phyloP scores from a whole-genome alignment of 2,797 vertebrate species.

The Aythya fuligula region DNA sequence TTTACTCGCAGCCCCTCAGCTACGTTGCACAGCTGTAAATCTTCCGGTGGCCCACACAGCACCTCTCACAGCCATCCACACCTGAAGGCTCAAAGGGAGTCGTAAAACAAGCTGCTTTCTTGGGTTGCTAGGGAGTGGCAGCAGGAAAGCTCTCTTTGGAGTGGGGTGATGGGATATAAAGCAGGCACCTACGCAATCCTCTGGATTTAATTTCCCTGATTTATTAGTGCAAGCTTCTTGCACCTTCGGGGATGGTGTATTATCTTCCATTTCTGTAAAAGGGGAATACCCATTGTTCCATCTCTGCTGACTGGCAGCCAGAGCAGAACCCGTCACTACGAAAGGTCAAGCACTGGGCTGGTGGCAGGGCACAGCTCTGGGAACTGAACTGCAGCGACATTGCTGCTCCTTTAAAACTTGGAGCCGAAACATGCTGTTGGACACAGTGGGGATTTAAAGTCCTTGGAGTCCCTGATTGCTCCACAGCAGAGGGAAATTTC shows the following conservation, averaged over 20 bases:
- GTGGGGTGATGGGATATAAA: conserved; percentile 14
- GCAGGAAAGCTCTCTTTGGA: neutral
- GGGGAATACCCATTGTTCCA: neutral
- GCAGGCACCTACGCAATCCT: conserved; percentile 2
- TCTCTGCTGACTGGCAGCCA: neutral
- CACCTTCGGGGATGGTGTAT: conserved; percentile 38
- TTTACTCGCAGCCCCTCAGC: neutral
- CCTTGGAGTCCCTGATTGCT: neutral
- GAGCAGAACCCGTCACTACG: neutral
- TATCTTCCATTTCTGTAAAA: neutral
- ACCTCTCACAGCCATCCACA: neutral
- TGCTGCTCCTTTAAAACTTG: neutral
- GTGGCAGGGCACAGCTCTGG: neutral
- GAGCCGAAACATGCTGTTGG: fast-evolving
- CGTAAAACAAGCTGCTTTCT: neutral
- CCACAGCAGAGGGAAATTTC: neutral
- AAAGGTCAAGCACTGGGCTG: neutral
- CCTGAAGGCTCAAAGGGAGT: neutral
- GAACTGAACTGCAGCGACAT: neutral
- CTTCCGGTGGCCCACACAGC: neutral
- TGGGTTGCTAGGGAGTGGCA: conserved; percentile 14
- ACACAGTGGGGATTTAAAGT: too few relatives aligned
- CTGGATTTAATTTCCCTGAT: conserved; percentile 52
- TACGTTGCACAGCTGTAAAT: neutral
- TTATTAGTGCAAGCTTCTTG: conserved; percentile 58